phyloP scores from a whole-genome alignment of 2,113 vertebrate species.

The Phycodurus eques region DNA sequence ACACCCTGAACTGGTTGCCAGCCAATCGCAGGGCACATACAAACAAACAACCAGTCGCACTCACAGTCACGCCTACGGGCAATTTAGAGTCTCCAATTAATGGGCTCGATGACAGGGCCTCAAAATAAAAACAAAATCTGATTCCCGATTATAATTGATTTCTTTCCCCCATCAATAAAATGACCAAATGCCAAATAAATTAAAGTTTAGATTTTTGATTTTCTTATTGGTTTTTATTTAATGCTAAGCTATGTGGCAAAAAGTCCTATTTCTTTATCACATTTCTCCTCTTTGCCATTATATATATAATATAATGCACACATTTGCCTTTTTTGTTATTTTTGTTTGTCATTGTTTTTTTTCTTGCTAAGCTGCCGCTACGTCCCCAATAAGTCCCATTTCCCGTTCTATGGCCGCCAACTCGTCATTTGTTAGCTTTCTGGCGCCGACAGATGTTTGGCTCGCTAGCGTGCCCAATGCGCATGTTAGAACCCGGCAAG shows the following conservation, averaged over 20 bases:
- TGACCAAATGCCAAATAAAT: background rate
- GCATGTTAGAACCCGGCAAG: constrained; percentile 6
- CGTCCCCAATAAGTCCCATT: background rate
- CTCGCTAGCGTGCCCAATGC: constrained; percentile 1
- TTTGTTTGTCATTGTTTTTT: background rate
- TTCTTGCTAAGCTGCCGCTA: background rate
- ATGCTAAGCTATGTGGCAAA: background rate
- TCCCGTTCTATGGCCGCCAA: background rate
- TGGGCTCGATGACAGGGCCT: background rate
- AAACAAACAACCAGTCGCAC: too few species aligned
- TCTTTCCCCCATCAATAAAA: background rate
- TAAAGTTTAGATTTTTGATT: background rate
- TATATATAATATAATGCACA: background rate
- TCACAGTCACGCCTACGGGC: too few species aligned
- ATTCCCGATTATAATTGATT: background rate
- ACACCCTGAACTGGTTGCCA: too few species aligned
- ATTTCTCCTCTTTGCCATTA: background rate
- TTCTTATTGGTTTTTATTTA: background rate
- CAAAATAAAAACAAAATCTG: background rate
- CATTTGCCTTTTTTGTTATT: background rate
- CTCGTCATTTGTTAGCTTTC: background rate
- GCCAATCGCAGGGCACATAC: too few species aligned
- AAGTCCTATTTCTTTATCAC: background rate
- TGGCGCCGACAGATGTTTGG: background rate
- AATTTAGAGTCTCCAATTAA: too few species aligned